Base-by-base conservation (phyloP, 2,888 invertebrate species). In the Didymodactylos carnosus region DNA sequence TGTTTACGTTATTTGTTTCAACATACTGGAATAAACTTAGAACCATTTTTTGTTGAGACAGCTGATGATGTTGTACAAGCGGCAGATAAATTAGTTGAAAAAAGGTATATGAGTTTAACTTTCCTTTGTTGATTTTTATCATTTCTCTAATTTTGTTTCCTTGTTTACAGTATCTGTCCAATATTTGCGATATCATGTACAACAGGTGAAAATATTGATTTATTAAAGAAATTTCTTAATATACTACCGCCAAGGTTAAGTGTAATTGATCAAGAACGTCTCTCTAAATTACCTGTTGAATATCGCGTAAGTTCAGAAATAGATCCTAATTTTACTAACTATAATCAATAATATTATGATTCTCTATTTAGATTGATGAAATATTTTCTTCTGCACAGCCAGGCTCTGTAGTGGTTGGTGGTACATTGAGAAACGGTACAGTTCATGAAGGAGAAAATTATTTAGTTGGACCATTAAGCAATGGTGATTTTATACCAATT, bases 191-290 rank as follows among this genome's bases (percentile, higher is more conserved):
- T 72, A 5, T 75, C 75, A n/a, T 73, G 75, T 73, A 70, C 73
- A n/a, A 73, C 27, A 6, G 75, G 75, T 23, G 69, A 69, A 43
- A 75, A 75, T 69, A 43, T 75, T 62, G 88, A 90, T 79, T 86
- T 91, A 14, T 86, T 98, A 29, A 89, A 90, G 77, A 89, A 89
- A 76, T 93, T 93, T 82, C 87, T 97, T 25, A 89, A 92, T 80
- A 90, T 92, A 27, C 86, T 93, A 62, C 83, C 88, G 77, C 89
- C 90, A 35, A 62, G 35, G 35, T 62, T 62, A 62, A 62, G 7
- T 62, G 11, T 7, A 35, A 29, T 35, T 35, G 62, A 62, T 35
- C 62, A 62, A 62, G 62, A 62, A 35, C 6, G 29, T 10, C 35
- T 62, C 10, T 62, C 62, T 11, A 10, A 6, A 35, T 19, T 7